Base-by-base conservation (phyloP, 2,797 vertebrate genomes). In the Melanotaenia maccullochi region DNA sequence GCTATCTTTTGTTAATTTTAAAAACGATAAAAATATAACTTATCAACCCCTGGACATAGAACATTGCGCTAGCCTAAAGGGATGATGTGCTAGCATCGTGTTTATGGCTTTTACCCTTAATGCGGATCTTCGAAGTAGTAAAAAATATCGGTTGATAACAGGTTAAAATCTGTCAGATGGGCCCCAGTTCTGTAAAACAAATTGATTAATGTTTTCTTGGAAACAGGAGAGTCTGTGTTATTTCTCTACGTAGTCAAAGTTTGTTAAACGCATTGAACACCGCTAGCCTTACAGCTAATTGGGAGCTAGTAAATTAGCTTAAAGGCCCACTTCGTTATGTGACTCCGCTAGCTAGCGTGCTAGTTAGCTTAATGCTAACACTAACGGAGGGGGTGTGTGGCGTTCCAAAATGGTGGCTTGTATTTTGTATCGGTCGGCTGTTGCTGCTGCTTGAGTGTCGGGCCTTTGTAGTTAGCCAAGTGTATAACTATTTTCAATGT, bases 361-460 rank as follows among this genome's bases (percentile, higher is more conserved):
- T 92, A 91, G 79, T 68, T 91, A 90, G 86, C 90, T 4, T 18
- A 9, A 18, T 11, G 87, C 88, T 87, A 88, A 63, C 9, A 51
- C 71, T 85, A 61, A 73, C 80, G 62, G 83, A 92, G 93, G 91
- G 94, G 90, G 93, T 93, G 94, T 94, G 92, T 94, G 91, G 91
- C 72, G 90, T 88, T 93, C 82, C 94, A 95, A 95, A 94, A 95
- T 95, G 94, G 95, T 81, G 94, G 92, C 91, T 82, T 89, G 86
- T 91, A 87, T 93, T 94, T 94, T 90, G 85, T 89, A 89, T 86
- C 77, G 86, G 84, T 85, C 72, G 51, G 65, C 49, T 68, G 55
- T 67, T 72, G 78, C 83, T 60, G 33, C 44, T 71, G 11, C 28
- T 49, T 51, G 38, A 30, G 47, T 49, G 47, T 42, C 56, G 65